Conservation (phyloP, 1,140 invertebrate species). For the Callitettix versicolor region DNA sequence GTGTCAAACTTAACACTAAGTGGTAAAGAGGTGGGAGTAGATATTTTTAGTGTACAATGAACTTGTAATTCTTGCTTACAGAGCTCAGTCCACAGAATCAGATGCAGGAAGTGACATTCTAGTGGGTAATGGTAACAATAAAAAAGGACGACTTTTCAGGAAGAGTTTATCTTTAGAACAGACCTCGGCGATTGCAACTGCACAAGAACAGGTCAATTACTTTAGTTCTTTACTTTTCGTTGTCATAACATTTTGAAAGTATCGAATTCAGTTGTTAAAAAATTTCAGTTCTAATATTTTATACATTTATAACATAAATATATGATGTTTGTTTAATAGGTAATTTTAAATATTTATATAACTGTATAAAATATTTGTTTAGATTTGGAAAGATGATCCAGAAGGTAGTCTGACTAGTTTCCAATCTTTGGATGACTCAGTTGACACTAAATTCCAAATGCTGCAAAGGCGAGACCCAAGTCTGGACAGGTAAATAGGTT, state of each 20-base stretch:
- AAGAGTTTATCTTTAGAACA: conserved; percentile 69
- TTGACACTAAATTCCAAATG: conserved; percentile 39
- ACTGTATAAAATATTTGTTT: too few relatives aligned
- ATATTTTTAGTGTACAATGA: too few relatives aligned
- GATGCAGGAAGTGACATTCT: conserved; percentile 6
- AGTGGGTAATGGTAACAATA: conserved; percentile 16
- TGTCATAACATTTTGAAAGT: too few relatives aligned
- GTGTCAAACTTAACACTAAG: too few relatives aligned
- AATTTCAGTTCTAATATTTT: too few relatives aligned
- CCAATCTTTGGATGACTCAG: conserved; percentile 57
- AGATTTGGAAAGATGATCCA: conserved; percentile 54
- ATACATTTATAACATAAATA: too few relatives aligned
- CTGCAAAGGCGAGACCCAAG: conserved; percentile 51
- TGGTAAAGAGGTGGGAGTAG: too few relatives aligned
- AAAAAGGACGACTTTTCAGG: conserved; percentile 49
- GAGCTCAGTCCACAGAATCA: conserved; percentile 19
- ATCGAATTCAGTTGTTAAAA: too few relatives aligned
- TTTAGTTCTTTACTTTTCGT: conserved; percentile 27
- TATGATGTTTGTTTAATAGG: too few relatives aligned
- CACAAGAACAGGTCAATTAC: conserved; percentile 36
- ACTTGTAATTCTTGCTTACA: conserved; percentile 18
- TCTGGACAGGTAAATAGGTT: conserved; percentile 49
- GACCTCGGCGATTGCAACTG: conserved; percentile 33
- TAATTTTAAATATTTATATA: too few relatives aligned
- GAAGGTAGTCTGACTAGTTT: conserved; percentile 64